Percentiles rank a stretch among this genome's conserved stretches.
Evolutionary conservation across 2,113 vertebrate genomes (phyloP).

Genomic region (Gobius niger): DNA sequence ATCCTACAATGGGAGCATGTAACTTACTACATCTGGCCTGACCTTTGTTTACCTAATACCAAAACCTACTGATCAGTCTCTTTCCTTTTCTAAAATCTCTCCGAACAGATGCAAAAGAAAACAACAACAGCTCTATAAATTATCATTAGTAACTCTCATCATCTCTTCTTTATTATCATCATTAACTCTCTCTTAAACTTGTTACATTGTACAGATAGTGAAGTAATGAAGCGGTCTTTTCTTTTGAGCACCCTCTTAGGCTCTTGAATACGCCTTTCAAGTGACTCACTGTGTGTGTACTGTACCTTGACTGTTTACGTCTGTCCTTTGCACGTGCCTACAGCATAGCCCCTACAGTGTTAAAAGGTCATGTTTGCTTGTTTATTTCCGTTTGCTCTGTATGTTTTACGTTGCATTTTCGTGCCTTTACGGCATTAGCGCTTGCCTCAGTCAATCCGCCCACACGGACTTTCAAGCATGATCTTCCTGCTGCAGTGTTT

Average conservation of each 20-base stretch:
- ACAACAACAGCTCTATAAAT: no score
- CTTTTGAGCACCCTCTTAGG: conserved; percentile 48
- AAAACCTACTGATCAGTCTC: no score
- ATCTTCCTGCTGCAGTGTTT: conserved; percentile 49
- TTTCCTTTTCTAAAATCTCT: no score
- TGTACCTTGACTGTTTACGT: conserved; percentile 3
- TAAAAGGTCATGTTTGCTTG: neutral
- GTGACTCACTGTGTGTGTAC: neutral
- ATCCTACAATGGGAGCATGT: neutral
- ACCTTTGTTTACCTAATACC: neutral
- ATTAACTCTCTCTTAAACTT: no score
- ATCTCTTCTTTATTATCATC: no score
- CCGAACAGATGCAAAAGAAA: no score
- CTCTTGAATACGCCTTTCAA: conserved; percentile 33
- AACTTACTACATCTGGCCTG: neutral
- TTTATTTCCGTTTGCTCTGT: conserved; percentile 13
- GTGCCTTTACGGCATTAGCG: conserved; percentile 33
- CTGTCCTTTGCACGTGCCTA: conserved; percentile 1
- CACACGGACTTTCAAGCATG: conserved; percentile 55
- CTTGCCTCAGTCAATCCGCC: conserved; percentile 51
- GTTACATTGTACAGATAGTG: neutral
- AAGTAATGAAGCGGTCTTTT: conserved; percentile 25
- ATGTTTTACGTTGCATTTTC: conserved; percentile 18
- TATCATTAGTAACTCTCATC: no score
- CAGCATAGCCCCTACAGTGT: neutral